These are phyloP conservation scores for Cichlasoma orientale DNA, from an alignment of 2,797 vertebrate species.

Conservation along the genomic window DNA sequence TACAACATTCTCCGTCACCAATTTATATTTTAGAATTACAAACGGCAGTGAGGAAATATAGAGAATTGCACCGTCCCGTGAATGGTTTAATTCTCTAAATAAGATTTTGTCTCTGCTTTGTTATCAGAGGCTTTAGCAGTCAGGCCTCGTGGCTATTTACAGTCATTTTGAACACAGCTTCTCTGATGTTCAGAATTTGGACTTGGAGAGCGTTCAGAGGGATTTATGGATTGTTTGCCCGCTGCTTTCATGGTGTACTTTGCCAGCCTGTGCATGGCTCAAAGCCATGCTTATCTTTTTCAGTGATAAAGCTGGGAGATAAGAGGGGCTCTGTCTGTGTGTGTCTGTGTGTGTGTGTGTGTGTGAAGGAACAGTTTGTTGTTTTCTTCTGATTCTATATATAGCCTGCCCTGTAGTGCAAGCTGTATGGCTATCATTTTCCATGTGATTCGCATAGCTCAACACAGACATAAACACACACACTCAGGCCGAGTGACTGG, in stretches of 20 bases:
- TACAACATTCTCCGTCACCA: constrained; percentile 10
- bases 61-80: neutral
- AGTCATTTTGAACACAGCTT: constrained; percentile 1
- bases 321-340: constrained; percentile 38
- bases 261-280: constrained; percentile 27
- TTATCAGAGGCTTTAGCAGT: constrained; percentile 5
- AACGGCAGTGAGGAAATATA: neutral
- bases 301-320: constrained; percentile 59
- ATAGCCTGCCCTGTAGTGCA: constrained; percentile 62
- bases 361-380: constrained; percentile 44
- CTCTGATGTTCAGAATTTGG: constrained; percentile 12
- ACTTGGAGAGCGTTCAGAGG: constrained; percentile 36
- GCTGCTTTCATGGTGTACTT: constrained; percentile 22
- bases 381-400: constrained; percentile 73
- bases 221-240: constrained; percentile 38
- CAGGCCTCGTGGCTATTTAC: constrained; percentile 7
- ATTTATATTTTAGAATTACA: neutral
- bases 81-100: neutral
- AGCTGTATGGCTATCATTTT: constrained; percentile 68
- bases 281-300: constrained; percentile 53
- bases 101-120: neutral
- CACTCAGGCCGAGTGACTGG: constrained; percentile 16
- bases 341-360: constrained; percentile 34
- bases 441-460: constrained; percentile 73
- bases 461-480: constrained; percentile 39